phyloP scores from a whole-genome alignment of 2,888 invertebrate genomes.

The Baccha elongata region DNA sequence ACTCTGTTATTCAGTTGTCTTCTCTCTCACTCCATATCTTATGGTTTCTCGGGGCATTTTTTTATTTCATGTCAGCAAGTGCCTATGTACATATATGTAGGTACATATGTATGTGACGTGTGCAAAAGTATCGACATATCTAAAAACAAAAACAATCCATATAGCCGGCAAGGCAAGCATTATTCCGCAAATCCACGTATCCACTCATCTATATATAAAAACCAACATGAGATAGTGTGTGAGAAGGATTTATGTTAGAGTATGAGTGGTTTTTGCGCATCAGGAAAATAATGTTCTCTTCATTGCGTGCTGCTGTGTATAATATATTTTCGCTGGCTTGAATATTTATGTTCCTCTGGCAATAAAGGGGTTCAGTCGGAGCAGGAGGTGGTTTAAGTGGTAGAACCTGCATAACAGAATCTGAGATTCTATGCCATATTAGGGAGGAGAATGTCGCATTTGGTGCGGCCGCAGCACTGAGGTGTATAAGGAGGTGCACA shows the following conservation, averaged over 20 bases:
- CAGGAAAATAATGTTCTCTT: conserved; percentile 63
- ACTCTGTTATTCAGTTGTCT: not conserved
- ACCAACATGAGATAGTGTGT: conserved; percentile 9
- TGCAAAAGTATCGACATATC: conserved; percentile 10
- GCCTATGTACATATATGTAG: conserved; percentile 7
- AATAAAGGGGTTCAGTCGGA: not conserved
- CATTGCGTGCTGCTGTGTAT: conserved; percentile 13
- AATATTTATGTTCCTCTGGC: conserved; percentile 11
- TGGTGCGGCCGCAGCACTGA: not conserved
- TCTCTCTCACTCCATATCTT: not conserved
- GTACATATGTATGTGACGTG: not conserved
- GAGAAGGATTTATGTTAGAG: conserved; percentile 15
- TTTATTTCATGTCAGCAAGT: not conserved
- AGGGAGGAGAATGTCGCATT: conserved; percentile 27
- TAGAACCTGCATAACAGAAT: conserved; percentile 37
- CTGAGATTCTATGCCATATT: conserved; percentile 28
- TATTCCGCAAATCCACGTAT: not conserved
- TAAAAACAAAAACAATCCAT: conserved; percentile 24
- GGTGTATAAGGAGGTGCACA: not conserved
- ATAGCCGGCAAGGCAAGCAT: conserved; percentile 7
- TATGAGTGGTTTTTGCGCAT: conserved; percentile 69
- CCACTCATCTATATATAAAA: not conserved
- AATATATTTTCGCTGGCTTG: conserved; percentile 5
- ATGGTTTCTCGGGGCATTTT: not conserved
- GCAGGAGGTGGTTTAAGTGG: not conserved